Percentiles rank a stretch among this genome's conserved stretches.
Evolutionary conservation across 2,113 vertebrate genomes (phyloP).

Genomic region (Clarias gariepinus): DNA sequence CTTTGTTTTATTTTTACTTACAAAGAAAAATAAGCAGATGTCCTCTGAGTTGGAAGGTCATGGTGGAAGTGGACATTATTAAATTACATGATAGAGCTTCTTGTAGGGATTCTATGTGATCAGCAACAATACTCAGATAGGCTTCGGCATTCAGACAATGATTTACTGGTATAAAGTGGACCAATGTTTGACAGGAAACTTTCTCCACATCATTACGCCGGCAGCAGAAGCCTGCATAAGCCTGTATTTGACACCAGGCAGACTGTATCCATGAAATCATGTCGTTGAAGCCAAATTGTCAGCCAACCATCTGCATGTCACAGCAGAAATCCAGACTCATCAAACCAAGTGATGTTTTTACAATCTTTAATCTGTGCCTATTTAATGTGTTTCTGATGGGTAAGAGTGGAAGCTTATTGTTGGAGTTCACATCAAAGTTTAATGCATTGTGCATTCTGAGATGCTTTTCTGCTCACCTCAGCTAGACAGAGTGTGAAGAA

Average conservation of each 20-base stretch:
- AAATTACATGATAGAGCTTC: neutral
- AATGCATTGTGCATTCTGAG: neutral
- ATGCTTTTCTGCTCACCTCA: neutral
- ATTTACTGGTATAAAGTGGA: neutral
- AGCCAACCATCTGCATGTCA: neutral
- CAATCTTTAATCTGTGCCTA: neutral
- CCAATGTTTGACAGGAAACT: neutral
- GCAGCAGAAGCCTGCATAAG: neutral
- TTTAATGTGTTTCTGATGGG: neutral
- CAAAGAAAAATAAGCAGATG: conserved; percentile 28
- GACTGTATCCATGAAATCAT: neutral
- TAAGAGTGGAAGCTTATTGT: neutral
- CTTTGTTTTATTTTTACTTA: conserved; percentile 35
- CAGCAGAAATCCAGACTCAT: neutral
- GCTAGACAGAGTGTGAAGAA: neutral
- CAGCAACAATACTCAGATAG: neutral
- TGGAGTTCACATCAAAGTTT: neutral
- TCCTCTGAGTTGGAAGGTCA: neutral
- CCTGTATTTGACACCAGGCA: neutral
- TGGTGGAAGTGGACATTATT: neutral
- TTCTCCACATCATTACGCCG: neutral
- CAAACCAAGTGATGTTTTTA: neutral
- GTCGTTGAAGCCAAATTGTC: neutral
- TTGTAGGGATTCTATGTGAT: neutral
- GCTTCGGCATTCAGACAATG: neutral